A percentile compares a stretch with the other conserved stretches of the same genome.
phyloP scores from a whole-genome alignment of 53 echinoderm and acorn worm genomes.

The Pentamera pediparva region DNA sequence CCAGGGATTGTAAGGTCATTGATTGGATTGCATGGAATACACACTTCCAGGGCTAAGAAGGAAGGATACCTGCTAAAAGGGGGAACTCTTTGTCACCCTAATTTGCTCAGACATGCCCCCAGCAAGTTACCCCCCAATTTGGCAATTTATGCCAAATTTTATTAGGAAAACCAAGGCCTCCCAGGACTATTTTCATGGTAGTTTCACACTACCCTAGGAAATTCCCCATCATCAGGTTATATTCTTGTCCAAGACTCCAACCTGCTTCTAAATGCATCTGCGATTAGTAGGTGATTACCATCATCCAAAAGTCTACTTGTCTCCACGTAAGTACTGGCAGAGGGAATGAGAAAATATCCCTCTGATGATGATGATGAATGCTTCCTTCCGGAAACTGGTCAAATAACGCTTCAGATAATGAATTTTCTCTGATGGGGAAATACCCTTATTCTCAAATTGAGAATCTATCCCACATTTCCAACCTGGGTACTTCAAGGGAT shows the following conservation, averaged over 20 bases:
- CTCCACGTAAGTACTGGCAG: background rate
- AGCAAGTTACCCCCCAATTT: background rate
- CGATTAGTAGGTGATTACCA: background rate
- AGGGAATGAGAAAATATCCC: slow-evolving; percentile 3
- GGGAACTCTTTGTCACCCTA: background rate
- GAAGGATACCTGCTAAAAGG: background rate
- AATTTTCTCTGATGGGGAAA: background rate
- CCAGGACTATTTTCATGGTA: background rate
- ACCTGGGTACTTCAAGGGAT: background rate
- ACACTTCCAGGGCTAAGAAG: background rate
- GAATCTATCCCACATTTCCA: background rate
- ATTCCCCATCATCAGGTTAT: slow-evolving; percentile 6
- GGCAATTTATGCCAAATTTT: background rate
- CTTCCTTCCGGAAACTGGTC: background rate
- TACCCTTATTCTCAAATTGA: background rate
- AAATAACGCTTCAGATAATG: background rate
- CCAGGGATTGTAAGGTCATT: no score
- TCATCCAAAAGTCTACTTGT: background rate
- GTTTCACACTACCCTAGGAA: slow-evolving; percentile 1
- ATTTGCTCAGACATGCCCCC: background rate
- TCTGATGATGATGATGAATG: no score
- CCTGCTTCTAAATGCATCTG: background rate
- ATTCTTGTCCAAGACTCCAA: background rate
- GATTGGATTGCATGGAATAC: no score
- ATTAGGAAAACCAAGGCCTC: background rate